Conservation (phyloP, 2,888 invertebrate species). For the Candidula unifasciata region DNA sequence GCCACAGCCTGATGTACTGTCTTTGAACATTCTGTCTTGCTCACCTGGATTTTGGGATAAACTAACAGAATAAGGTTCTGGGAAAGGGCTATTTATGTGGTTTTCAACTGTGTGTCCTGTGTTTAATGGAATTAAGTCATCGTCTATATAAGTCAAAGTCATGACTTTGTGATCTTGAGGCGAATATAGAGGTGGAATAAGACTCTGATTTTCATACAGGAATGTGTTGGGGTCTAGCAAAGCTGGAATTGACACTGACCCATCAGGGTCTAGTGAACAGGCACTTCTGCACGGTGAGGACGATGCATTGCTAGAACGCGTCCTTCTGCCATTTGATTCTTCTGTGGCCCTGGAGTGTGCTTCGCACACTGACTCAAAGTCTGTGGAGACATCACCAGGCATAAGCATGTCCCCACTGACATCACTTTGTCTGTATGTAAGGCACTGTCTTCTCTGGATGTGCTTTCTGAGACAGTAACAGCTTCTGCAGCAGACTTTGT, state of each 20-base stretch:
- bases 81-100: not conserved
- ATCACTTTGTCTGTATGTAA: slow-evolving; percentile 14
- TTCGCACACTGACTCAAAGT: not conserved
- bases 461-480: slow-evolving; percentile 24
- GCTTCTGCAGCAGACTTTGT: slow-evolving; percentile 25
- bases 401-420: not conserved
- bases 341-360: not conserved
- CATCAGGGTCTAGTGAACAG: not conserved
- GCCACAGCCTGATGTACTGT: too few species aligned
- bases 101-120: not conserved
- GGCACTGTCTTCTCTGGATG: not conserved
- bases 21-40: too few species aligned
- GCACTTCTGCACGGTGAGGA: slow-evolving; percentile 22
- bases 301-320: slow-evolving; percentile 24
- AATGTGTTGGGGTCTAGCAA: not conserved
- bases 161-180: slow-evolving; percentile 14
- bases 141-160: slow-evolving; percentile 18
- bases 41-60: not conserved
- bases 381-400: not conserved
- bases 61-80: not conserved
- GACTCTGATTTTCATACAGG: slow-evolving; percentile 14
- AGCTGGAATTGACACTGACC: not conserved
- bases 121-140: not conserved
- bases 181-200: slow-evolving; percentile 8
- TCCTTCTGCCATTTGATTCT: not conserved